Percentiles rank a stretch among this genome's conserved stretches.
phyloP scores from a whole-genome alignment of 2,797 vertebrate species.

The Perodicticus potto region DNA sequence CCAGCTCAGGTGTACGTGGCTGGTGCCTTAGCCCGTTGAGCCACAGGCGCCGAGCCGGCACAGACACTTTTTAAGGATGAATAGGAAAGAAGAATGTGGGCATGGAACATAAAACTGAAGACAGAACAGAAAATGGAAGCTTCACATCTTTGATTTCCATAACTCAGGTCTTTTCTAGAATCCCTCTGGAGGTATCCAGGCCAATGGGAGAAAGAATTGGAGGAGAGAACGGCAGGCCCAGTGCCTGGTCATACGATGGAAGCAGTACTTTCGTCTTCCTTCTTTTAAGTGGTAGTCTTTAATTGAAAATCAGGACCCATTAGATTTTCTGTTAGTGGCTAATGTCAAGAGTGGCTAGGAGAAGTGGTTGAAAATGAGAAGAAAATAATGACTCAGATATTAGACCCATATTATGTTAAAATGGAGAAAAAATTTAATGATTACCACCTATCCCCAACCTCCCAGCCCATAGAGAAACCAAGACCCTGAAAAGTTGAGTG shows the following conservation, averaged over 20 bases:
- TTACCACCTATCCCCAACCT: neutral
- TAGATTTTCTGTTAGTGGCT: constrained; percentile 15
- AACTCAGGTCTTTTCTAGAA: constrained; percentile 19
- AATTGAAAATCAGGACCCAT: neutral
- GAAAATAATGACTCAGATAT: constrained; percentile 51
- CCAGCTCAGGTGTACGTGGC: too few species aligned
- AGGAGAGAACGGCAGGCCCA: neutral
- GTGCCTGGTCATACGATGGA: neutral
- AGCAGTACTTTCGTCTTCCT: neutral
- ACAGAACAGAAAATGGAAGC: neutral
- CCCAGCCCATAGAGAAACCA: neutral
- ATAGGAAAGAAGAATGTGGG: neutral
- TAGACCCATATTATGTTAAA: neutral
- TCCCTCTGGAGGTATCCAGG: neutral
- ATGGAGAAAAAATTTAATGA: constrained; percentile 30
- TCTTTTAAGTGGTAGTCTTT: neutral
- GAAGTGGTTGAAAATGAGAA: constrained; percentile 29
- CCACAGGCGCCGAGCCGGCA: too few species aligned
- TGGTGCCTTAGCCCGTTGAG: too few species aligned
- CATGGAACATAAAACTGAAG: neutral
- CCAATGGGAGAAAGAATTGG: neutral
- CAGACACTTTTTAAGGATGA: neutral
- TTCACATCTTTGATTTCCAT: constrained; percentile 22
- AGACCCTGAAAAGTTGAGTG: neutral
- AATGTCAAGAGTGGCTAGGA: neutral